These are phyloP conservation scores for Phania funesta DNA, from an alignment of 2,888 invertebrate species.

Conservation along the genomic window DNA sequence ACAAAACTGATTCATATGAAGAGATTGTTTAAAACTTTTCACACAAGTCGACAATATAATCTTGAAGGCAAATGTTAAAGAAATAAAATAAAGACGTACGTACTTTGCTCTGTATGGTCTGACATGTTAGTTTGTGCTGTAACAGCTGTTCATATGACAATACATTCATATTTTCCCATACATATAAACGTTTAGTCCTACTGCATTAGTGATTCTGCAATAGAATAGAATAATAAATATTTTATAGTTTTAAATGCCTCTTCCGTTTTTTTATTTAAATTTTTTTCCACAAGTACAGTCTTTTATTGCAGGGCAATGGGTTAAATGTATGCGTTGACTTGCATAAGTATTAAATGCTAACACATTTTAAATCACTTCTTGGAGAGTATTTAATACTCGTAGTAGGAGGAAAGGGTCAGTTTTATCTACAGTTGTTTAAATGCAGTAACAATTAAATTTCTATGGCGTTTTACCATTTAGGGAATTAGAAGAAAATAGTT, in stretches of 20 bases:
- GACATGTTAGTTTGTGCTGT: not conserved
- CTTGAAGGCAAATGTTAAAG: conserved; percentile 58
- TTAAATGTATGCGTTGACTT: conserved; percentile 1
- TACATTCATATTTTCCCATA: conserved; percentile 36
- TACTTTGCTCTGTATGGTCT: not conserved
- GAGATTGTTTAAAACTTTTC: conserved; percentile 27
- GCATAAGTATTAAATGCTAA: conserved; percentile 5
- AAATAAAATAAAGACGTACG: conserved; percentile 3
- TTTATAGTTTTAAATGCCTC: conserved; percentile 56
- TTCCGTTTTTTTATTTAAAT: conserved; percentile 22
- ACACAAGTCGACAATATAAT: conserved; percentile 57
- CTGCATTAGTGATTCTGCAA: not conserved
- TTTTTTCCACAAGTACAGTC: not conserved
- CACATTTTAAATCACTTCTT: conserved; percentile 20
- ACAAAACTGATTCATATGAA: not conserved
- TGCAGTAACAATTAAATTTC: not conserved
- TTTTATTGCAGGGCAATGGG: conserved; percentile 27
- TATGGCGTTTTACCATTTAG: not conserved
- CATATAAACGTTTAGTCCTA: conserved; percentile 1
- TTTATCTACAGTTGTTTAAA: not conserved
- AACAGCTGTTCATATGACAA: conserved; percentile 52
- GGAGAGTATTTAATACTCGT: not conserved
- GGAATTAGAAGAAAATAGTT: no score
- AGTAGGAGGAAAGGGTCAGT: not conserved
- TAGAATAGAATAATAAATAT: conserved; percentile 20